phyloP scores from a whole-genome alignment of 1,140 invertebrate species.

The Drosophila sulfurigaster region DNA sequence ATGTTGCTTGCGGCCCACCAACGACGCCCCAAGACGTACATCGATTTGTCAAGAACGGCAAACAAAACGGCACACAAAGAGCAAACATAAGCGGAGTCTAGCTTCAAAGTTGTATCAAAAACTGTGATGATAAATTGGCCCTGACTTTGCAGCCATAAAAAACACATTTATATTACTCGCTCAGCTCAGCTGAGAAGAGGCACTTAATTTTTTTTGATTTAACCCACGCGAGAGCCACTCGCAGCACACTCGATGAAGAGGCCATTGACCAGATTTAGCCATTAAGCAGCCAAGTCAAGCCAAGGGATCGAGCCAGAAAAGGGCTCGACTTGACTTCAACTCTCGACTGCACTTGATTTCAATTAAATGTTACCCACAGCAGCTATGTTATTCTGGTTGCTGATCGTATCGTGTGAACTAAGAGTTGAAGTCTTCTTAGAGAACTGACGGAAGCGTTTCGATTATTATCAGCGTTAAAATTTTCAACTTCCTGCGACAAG shows the following conservation, averaged over 20 bases:
- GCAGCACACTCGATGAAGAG: constrained; percentile 33
- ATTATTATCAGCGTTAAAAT: constrained; percentile 73
- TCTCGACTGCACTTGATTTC: constrained; percentile 70
- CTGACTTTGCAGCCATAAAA: constrained; percentile 40
- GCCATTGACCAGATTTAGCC: constrained; percentile 68
- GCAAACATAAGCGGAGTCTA: background rate
- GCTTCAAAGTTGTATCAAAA: constrained; percentile 47
- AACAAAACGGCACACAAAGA: constrained; percentile 13
- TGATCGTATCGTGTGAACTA: constrained; percentile 62
- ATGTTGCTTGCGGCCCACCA: constrained; percentile 49
- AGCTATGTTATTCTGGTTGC: background rate
- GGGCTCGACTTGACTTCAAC: constrained; percentile 9
- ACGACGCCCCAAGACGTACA: constrained; percentile 46
- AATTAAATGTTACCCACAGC: constrained; percentile 61
- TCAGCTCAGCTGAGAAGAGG: constrained; percentile 33
- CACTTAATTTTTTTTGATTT: constrained; percentile 78
- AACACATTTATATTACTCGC: constrained; percentile 31
- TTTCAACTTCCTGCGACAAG: constrained; percentile 73
- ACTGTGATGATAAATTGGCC: constrained; percentile 78
- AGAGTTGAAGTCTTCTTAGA: background rate
- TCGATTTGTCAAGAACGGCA: constrained; percentile 70
- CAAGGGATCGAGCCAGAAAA: constrained; percentile 16
- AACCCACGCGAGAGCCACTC: constrained; percentile 63
- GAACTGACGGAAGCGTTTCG: constrained; percentile 41
- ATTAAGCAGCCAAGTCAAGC: background rate